Evolutionary conservation across 2,797 vertebrate species (phyloP).

Genomic region (Sebastolobus altivelis): DNA sequence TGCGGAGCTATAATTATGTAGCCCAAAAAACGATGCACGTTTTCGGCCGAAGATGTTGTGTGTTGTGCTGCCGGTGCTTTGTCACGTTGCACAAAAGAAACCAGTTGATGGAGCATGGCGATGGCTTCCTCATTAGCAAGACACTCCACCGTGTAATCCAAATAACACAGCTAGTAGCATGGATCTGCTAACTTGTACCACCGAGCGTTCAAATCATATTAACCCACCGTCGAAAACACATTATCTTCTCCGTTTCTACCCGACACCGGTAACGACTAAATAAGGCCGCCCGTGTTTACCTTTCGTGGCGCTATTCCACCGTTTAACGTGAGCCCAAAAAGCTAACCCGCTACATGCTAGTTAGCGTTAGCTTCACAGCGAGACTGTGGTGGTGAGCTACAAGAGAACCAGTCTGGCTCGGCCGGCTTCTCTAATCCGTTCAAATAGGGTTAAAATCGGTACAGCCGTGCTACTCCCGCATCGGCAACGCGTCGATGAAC

Average conservation of each 20-base stretch:
- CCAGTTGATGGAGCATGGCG: slow-evolving; percentile 59
- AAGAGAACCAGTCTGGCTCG: slow-evolving; percentile 57
- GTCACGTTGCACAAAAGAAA: slow-evolving; percentile 67
- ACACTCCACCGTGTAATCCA: slow-evolving; percentile 62
- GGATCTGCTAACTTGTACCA: slow-evolving; percentile 41
- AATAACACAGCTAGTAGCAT: slow-evolving; percentile 70
- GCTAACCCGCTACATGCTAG: slow-evolving; percentile 63
- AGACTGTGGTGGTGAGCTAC: slow-evolving; percentile 45
- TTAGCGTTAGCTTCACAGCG: slow-evolving; percentile 70
- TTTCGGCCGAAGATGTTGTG: not conserved
- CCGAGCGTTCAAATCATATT: not conserved
- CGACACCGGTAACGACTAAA: not conserved
- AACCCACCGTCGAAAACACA: not conserved
- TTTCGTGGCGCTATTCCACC: not conserved
- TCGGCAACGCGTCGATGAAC: not conserved
- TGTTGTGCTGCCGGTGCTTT: slow-evolving; percentile 49
- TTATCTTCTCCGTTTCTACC: fast-evolving
- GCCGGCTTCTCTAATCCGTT: slow-evolving; percentile 69
- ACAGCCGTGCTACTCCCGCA: not conserved
- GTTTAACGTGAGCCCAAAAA: slow-evolving; percentile 2
- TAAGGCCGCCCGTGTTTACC: not conserved
- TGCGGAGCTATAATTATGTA: no score
- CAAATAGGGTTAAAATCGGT: slow-evolving; percentile 40
- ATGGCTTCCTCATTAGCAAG: slow-evolving; percentile 75
- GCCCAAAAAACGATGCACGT: not conserved